A percentile compares a stretch with the other conserved stretches of the same genome.
These are phyloP conservation scores for Anticlea derivata DNA, from an alignment of 2,888 invertebrate species.

Conservation along the genomic window DNA sequence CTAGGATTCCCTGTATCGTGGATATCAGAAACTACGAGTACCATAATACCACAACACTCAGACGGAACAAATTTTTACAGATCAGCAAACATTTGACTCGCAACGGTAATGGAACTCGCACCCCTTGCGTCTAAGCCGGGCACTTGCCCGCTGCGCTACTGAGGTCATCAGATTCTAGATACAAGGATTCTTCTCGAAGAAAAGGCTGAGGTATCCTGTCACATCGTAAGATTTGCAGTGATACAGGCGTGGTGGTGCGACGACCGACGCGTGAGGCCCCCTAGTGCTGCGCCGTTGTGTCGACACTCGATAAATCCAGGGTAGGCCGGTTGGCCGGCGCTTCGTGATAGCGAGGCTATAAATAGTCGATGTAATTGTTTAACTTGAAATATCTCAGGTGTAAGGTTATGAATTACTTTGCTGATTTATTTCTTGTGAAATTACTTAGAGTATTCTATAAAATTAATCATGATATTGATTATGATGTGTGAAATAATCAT, in stretches of 20 bases:
- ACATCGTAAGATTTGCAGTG: conserved; percentile 11
- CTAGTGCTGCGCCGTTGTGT: conserved; percentile 78
- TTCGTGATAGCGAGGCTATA: conserved; percentile 34
- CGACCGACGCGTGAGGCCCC: conserved; percentile 81
- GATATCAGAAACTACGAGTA: no score
- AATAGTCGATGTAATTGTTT: conserved; percentile 32
- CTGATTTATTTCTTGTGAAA: conserved; percentile 7
- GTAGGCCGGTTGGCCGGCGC: conserved; percentile 33
- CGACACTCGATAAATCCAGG: conserved; percentile 72
- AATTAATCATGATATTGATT: not conserved
- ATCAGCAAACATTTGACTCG: no score
- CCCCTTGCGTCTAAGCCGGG: no score
- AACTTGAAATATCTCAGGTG: conserved; percentile 36
- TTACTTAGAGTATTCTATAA: not conserved
- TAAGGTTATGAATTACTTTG: conserved; percentile 39
- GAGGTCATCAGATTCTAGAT: no score
- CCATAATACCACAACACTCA: no score
- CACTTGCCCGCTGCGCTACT: no score
- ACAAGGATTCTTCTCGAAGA: no score
- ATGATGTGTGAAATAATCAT: no score
- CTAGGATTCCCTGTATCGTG: no score
- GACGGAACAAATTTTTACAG: no score
- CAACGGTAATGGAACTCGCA: no score
- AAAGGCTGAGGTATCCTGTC: no score
- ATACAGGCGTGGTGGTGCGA: conserved; percentile 41